Evolutionary conservation across 2,888 invertebrate species (phyloP).

Genomic region (Sinopyrophorus schimmeli): DNA sequence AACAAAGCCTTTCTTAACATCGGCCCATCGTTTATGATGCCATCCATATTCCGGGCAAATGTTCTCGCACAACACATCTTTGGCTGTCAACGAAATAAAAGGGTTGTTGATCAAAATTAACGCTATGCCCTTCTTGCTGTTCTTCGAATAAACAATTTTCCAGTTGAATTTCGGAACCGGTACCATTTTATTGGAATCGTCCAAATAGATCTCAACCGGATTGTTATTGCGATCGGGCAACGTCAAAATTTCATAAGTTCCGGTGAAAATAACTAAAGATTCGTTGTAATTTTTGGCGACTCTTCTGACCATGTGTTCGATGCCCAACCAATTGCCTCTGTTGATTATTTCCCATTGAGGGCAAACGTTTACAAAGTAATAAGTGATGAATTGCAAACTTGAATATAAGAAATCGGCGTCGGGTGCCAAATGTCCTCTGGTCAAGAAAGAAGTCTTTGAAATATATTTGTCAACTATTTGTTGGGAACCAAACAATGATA

Average conservation of each 20-base stretch:
- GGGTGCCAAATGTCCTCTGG: slow-evolving; percentile 59
- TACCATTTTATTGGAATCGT: slow-evolving; percentile 46
- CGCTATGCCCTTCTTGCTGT: slow-evolving; percentile 53
- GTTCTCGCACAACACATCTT: slow-evolving; percentile 47
- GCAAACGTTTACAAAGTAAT: slow-evolving; percentile 58
- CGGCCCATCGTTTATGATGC: slow-evolving; percentile 41
- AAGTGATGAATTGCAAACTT: slow-evolving; percentile 56
- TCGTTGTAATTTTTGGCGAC: slow-evolving; percentile 47
- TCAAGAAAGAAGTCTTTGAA: slow-evolving; percentile 47
- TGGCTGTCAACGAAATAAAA: slow-evolving; percentile 39
- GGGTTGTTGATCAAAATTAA: slow-evolving; percentile 60
- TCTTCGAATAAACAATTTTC: slow-evolving; percentile 56
- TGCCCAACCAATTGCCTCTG: slow-evolving; percentile 58
- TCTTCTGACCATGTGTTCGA: slow-evolving; percentile 54
- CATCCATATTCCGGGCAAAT: slow-evolving; percentile 51
- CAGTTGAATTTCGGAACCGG: slow-evolving; percentile 56
- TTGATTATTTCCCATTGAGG: slow-evolving; percentile 60
- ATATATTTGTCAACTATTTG: slow-evolving; percentile 47
- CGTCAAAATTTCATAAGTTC: slow-evolving; percentile 52
- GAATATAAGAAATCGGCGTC: slow-evolving; percentile 59
- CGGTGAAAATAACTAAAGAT: slow-evolving; percentile 55
- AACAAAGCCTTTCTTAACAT: slow-evolving; percentile 47
- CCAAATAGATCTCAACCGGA: slow-evolving; percentile 50
- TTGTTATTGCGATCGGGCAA: slow-evolving; percentile 50
- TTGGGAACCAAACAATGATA: slow-evolving; percentile 44